Evolutionary conservation across 2,888 invertebrate species (phyloP).

Genomic region (Ichneumon xanthorius): DNA sequence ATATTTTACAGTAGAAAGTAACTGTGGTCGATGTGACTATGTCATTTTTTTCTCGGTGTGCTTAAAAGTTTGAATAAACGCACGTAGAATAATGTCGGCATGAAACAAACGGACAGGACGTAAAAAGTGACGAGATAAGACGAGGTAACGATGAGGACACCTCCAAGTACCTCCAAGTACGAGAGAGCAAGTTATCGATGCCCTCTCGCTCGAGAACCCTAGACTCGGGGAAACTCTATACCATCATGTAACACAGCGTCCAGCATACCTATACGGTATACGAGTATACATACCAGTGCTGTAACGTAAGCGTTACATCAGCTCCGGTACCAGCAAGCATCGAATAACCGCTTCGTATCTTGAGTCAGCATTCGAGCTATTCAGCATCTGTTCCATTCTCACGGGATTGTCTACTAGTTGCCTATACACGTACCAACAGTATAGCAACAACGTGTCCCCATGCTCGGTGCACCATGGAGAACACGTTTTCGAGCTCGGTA

Average conservation of each 20-base stretch:
- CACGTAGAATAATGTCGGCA: no score
- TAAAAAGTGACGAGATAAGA: not conserved
- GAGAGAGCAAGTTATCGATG: not conserved
- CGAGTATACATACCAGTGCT: slow-evolving; percentile 43
- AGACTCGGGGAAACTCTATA: not conserved
- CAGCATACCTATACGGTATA: slow-evolving; percentile 3
- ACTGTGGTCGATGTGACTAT: no score
- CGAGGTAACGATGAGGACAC: not conserved
- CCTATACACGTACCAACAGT: slow-evolving; percentile 5
- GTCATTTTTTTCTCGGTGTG: no score
- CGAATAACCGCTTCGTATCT: slow-evolving; percentile 59
- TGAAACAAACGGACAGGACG: no score
- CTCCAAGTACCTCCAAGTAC: not conserved
- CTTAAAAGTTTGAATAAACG: no score
- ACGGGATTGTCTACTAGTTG: slow-evolving; percentile 56
- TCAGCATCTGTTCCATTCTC: slow-evolving; percentile 56
- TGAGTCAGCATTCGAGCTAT: slow-evolving; percentile 54
- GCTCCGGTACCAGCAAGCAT: slow-evolving; percentile 42
- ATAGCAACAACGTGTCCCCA: slow-evolving; percentile 14
- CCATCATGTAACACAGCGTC: not conserved
- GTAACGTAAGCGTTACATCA: slow-evolving; percentile 63
- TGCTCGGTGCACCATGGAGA: not conserved
- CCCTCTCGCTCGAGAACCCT: not conserved
- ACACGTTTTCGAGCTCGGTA: slow-evolving; percentile 24
- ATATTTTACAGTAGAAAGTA: no score